Conservation (phyloP, 2,113 vertebrate species). For the Xenotilapia flavipinnis region DNA sequence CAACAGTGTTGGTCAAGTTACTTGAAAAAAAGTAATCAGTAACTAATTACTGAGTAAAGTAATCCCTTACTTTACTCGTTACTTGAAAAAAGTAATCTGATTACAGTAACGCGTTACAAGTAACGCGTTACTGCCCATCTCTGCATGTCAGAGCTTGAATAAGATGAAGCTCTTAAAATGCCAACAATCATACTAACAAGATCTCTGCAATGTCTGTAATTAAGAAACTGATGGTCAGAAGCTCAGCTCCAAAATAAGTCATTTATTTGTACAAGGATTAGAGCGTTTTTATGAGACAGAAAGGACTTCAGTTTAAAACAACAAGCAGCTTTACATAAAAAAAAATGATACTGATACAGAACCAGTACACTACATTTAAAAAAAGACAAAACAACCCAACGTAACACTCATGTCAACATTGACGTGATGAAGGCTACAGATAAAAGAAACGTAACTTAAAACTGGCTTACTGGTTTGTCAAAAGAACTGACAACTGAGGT, state of each 20-base stretch:
- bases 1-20: too few species aligned
- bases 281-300: constrained; percentile 13
- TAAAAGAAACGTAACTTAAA: not conserved
- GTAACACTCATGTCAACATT: not conserved
- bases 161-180: not conserved
- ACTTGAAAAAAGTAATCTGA: too few species aligned
- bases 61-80: too few species aligned
- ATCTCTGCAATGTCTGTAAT: not conserved
- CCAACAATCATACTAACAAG: not conserved
- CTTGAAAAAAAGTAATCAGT: too few species aligned
- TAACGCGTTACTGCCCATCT: too few species aligned
- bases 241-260: constrained; percentile 11
- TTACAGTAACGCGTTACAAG: too few species aligned
- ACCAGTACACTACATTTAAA: not conserved
- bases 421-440: not conserved
- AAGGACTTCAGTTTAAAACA: constrained; percentile 3
- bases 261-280: constrained; percentile 31
- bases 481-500: not conserved
- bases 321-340: constrained; percentile 12
- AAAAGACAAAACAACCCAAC: not conserved
- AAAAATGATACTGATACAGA: not conserved
- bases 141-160: not conserved
- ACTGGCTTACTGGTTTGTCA: not conserved
- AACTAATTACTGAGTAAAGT: too few species aligned
- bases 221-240: not conserved